Evolutionary conservation across 2,888 invertebrate genomes (phyloP).

Genomic region (Macrophya annulata): DNA sequence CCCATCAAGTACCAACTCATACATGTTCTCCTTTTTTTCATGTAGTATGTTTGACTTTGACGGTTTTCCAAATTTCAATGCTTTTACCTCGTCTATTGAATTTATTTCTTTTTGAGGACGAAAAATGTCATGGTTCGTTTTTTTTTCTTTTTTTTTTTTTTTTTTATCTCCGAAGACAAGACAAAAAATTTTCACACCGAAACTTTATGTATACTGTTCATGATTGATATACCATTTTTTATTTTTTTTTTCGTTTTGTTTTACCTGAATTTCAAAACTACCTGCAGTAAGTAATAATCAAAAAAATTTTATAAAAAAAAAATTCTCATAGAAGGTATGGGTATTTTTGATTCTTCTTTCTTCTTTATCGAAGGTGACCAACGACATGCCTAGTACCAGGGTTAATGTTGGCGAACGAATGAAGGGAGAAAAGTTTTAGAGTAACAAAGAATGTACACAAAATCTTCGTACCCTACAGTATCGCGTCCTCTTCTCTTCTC

Average conservation of each 20-base stretch:
- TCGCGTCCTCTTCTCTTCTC: slow-evolving; percentile 23
- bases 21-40: not conserved
- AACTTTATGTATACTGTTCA: too few relatives aligned
- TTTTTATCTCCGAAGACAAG: too few relatives aligned
- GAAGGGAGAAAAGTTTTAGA: slow-evolving; percentile 13
- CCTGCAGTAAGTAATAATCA: not conserved
- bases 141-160: too few relatives aligned
- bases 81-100: too few relatives aligned
- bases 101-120: too few relatives aligned
- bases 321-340: not conserved
- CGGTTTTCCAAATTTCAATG: too few relatives aligned
- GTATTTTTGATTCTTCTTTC: not conserved
- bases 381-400: not conserved
- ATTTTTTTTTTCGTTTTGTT: too few relatives aligned
- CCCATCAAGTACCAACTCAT: not conserved
- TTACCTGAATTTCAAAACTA: too few relatives aligned
- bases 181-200: too few relatives aligned
- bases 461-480: slow-evolving; percentile 2
- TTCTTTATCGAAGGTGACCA: not conserved
- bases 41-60: too few relatives aligned
- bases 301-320: not conserved
- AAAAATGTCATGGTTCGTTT: too few relatives aligned
- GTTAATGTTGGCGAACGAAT: not conserved
- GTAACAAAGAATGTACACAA: slow-evolving; percentile 18
- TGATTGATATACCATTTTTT: too few relatives aligned